A percentile compares a stretch with the other conserved stretches of the same genome.
phyloP scores from a whole-genome alignment of 2,888 invertebrate genomes.

The Drosophila birchii region DNA sequence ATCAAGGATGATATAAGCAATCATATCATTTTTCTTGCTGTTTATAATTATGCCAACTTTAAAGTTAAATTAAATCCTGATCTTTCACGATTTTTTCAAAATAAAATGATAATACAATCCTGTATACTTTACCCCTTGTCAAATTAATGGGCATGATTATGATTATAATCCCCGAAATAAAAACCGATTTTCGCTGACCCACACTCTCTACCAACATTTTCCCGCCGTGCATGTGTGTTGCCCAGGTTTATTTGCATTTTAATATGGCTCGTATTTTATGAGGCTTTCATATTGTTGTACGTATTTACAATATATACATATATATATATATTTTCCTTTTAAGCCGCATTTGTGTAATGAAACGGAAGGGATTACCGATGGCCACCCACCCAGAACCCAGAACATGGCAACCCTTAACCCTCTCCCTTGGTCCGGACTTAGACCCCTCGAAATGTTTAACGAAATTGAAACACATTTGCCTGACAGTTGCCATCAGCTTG shows the following conservation, averaged over 20 bases:
- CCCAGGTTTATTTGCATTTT: slow-evolving; percentile 45
- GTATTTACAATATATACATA: slow-evolving; percentile 33
- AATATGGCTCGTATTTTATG: slow-evolving; percentile 49
- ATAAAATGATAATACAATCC: neutral
- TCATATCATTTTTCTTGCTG: neutral
- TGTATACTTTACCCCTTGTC: neutral
- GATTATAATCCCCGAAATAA: slow-evolving; percentile 1
- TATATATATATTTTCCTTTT: slow-evolving; percentile 42
- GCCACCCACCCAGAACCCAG: slow-evolving; percentile 31
- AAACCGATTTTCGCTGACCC: slow-evolving; percentile 1
- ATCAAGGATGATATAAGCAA: neutral
- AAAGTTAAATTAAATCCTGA: neutral
- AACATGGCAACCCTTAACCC: slow-evolving; percentile 38
- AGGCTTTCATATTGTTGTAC: slow-evolving; percentile 46
- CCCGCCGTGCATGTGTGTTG: slow-evolving; percentile 12
- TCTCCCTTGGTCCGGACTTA: slow-evolving; percentile 7
- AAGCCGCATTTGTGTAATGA: slow-evolving; percentile 77
- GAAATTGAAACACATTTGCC: slow-evolving; percentile 65
- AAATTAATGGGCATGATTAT: neutral
- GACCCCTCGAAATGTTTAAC: slow-evolving; percentile 45
- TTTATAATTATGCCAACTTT: neutral
- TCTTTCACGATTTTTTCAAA: neutral
- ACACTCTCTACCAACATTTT: slow-evolving; percentile 1
- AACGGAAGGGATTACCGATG: slow-evolving; percentile 67
- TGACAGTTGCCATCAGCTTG: slow-evolving; percentile 74